Base-by-base conservation (phyloP, 2,113 vertebrate species). In the Salvator merianae region DNA sequence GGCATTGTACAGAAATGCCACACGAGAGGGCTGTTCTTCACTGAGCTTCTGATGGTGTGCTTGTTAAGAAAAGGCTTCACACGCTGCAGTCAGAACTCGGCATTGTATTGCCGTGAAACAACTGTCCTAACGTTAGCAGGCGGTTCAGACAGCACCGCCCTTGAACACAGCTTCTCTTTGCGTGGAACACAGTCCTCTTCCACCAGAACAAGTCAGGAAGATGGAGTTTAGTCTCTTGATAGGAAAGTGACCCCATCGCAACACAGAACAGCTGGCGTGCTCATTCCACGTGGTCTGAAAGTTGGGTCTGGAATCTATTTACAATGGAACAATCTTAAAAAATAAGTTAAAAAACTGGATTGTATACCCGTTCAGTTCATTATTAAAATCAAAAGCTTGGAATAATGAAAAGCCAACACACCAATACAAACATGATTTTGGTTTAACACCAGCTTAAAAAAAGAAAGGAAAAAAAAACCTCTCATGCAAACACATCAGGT, bases 381-480 rank as follows among this genome's bases (percentile, higher is more conserved):
- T 88, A 96, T 93, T 92, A 94, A 96, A 95, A 95, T 90, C 94
- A 92, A 93, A 94, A 94, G 91, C 77, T 38, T 91, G 87, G 77
- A 94, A 92, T 93, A 94, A 93, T 94, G 93, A 92, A 93, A 94
- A 90, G 90, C 89, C 91, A 93, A 95, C 94, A 96, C 95, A 91
- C 93, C 93, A 96, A 95, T 94, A 96, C 94, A 94, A 94, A 85
- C 85, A 94, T 95, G 94, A 92, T 94, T 96, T 96, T 96, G 96
- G 95, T 96, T 96, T 95, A 95, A 96, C 95, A 95, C 94, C 91
- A 95, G 94, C 93, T 94, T 96, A 94, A 96, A 96, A 96, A 95
- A 96, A 96, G n/a, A 93, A 94, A 91, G 95, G 94, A 96, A 95
- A 95, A 94, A n/a, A 91, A 95, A 96, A 95, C 91, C 94, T 95